Conservation (phyloP, 2,113 vertebrate genomes). For the Petroica traversi region DNA sequence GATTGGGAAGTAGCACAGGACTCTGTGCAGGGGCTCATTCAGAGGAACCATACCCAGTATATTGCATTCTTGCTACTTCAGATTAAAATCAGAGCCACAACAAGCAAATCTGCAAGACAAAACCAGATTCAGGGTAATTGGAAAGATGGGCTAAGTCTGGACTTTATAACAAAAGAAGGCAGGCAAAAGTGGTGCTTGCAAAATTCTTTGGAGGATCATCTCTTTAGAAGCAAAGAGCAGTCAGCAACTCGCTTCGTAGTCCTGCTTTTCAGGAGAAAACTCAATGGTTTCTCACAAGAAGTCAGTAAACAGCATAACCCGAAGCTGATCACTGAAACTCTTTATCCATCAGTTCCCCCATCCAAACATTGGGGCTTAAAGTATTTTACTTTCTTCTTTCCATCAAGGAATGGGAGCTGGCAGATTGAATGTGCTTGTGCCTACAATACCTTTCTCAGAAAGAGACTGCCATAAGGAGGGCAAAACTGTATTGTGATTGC, state of each 20-base stretch:
- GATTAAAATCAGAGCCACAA: accelerated
- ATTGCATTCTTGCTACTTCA: neutral
- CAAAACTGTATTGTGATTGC: neutral
- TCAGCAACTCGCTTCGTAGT: neutral
- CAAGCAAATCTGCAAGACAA: neutral
- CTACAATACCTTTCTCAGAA: neutral
- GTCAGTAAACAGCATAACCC: neutral
- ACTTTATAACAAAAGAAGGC: neutral
- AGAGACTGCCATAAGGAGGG: neutral
- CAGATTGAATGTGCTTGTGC: neutral
- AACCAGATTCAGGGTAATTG: neutral
- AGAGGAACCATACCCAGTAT: neutral
- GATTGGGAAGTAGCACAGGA: neutral
- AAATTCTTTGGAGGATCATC: neutral
- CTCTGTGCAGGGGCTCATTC: neutral
- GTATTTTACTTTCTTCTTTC: neutral
- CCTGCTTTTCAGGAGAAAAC: neutral
- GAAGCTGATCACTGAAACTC: neutral
- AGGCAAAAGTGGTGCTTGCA: neutral
- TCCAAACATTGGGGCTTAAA: neutral
- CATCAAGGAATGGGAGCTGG: neutral
- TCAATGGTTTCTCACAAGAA: neutral
- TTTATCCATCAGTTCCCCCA: neutral
- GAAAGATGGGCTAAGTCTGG: neutral
- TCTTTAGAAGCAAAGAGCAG: neutral